Conservation (phyloP, 2,888 invertebrate species). For the Tillus elongatus region DNA sequence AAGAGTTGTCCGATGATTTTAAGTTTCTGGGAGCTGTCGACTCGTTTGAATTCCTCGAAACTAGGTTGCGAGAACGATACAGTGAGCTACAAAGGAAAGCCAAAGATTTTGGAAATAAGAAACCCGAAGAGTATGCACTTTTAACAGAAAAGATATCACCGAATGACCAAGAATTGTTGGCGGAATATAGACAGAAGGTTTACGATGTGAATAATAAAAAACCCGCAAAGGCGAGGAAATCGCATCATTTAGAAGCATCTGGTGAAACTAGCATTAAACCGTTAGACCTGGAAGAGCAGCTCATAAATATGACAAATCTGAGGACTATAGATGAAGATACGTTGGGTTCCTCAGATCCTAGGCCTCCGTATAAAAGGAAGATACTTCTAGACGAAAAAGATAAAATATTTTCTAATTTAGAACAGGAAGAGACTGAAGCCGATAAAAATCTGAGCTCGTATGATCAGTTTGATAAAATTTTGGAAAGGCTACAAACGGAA, state of each 20-base stretch:
- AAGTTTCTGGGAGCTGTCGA: constrained; percentile 6
- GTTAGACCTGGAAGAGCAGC: not conserved
- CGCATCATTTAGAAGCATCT: no score
- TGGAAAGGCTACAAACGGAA: no score
- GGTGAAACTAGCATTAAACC: no score
- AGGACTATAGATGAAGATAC: not conserved
- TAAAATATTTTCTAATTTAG: no score
- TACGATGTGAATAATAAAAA: no score
- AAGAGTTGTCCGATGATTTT: constrained; percentile 9
- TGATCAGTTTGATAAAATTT: not conserved
- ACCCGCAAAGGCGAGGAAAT: no score
- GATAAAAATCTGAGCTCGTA: not conserved
- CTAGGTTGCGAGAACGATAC: not conserved
- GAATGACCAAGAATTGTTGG: not conserved
- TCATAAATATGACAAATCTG: no score
- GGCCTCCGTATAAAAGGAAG: not conserved
- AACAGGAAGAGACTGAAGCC: not conserved
- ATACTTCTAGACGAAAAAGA: not conserved
- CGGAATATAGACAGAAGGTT: no score
- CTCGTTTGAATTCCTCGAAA: not conserved
- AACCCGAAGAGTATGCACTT: no score
- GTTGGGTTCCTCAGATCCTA: not conserved
- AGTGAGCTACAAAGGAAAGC: no score
- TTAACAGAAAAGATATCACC: no score
- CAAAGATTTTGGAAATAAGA: no score